Conservation (phyloP, 2,113 vertebrate species). For the Salvelinus fontinalis region DNA sequence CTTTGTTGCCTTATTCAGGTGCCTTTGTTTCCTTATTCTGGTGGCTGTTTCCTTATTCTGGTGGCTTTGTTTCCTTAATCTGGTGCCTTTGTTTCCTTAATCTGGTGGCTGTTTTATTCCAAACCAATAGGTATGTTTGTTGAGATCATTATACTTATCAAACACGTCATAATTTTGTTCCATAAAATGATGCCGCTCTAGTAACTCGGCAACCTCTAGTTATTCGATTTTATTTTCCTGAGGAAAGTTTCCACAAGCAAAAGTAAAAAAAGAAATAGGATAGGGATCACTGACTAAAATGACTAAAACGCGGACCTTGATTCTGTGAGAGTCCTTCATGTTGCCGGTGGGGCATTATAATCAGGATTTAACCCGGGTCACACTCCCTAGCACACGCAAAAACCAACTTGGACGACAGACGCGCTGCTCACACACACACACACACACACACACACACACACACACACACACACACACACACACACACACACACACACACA, state of each 20-base stretch:
- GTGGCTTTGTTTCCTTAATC: not conserved
- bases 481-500: slow-evolving; percentile 7
- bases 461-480: slow-evolving; percentile 14
- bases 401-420: slow-evolving; percentile 8
- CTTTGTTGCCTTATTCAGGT: not conserved
- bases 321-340: slow-evolving; percentile 23
- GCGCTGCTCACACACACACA: slow-evolving; percentile 5
- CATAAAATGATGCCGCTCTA: not conserved
- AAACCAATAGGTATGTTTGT: no score
- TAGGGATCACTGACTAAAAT: slow-evolving; percentile 42
- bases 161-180: not conserved
- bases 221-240: not conserved
- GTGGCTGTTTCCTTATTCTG: no score
- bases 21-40: not conserved
- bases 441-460: not conserved
- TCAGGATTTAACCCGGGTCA: slow-evolving; percentile 17
- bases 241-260: slow-evolving; percentile 17
- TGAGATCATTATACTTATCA: not conserved
- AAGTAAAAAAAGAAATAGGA: slow-evolving; percentile 17
- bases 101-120: not conserved
- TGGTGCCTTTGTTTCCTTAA: no score
- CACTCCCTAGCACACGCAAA: slow-evolving; percentile 19
- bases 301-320: slow-evolving; percentile 24
- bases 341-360: slow-evolving; percentile 13
- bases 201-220: not conserved